These are phyloP conservation scores for Mercenaria mercenaria DNA, from an alignment of 1,140 invertebrate genomes.

Conservation along the genomic window DNA sequence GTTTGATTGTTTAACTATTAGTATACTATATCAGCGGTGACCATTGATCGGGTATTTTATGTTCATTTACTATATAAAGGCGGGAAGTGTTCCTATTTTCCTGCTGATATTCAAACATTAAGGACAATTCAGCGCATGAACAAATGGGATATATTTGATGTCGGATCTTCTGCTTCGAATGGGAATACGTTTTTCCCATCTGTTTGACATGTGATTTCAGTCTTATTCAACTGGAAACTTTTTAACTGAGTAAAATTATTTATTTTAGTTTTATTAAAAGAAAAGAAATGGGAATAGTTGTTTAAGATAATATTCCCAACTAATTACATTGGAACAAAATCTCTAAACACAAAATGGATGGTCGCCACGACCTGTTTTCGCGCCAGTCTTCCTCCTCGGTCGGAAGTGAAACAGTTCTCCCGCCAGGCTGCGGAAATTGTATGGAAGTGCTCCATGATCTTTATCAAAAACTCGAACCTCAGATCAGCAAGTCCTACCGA, in stretches of 20 bases:
- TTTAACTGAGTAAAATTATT: no score
- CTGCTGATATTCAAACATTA: background rate
- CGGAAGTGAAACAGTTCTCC: constrained; percentile 6
- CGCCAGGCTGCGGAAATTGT: constrained; percentile 4
- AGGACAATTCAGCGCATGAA: background rate
- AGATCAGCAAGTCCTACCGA: constrained; percentile 56
- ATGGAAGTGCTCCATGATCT: constrained; percentile 11
- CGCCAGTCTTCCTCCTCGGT: constrained; percentile 5
- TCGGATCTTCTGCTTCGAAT: no score
- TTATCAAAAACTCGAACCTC: constrained; percentile 51
- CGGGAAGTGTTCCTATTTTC: background rate
- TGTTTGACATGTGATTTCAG: no score
- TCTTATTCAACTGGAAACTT: no score
- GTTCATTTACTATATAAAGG: background rate
- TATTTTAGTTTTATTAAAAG: no score
- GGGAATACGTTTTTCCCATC: no score
- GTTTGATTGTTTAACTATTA: no score
- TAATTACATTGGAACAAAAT: no score
- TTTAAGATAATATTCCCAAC: no score
- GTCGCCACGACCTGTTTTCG: constrained; percentile 30
- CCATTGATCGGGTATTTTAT: background rate
- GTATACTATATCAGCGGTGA: background rate
- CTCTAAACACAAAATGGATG: background rate
- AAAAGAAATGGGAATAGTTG: no score
- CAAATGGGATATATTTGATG: background rate